Evolutionary conservation across 2,113 vertebrate species (phyloP), one percentile per base, ranked within the genome.

Genomic region (Menura novaehollandiae): DNA sequence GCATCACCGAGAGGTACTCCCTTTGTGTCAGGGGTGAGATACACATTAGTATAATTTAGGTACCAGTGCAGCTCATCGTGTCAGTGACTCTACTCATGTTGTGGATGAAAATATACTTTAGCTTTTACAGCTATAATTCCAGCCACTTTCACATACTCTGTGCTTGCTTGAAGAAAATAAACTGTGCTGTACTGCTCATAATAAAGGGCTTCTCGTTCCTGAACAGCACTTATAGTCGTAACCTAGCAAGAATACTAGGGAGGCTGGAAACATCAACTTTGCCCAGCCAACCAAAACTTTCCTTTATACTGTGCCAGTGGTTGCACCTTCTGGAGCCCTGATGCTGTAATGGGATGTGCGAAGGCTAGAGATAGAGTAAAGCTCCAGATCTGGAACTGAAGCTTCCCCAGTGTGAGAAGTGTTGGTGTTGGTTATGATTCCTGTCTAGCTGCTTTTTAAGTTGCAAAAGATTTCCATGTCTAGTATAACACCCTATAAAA

Each of bases 401-500:
- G 60, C 51, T 77, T 81, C 41, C 47, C 52, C 56, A 56, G 22
- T 73, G 49, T 94, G 52, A 83, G 71, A 53, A 88, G 78, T 85
- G 80, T 87, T 87, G 91, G 37, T 92, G n/a, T 89, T 93, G 91
- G 81, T 93, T 90, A 39, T 78, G 59, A 39, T 94, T 89, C 82
- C 72, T 63, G 83, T 90, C 88, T 93, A 90, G 72, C 85, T 90
- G 90, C 35, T 92, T 96, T 92, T 88, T 60, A 74, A 82, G 63
- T 84, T 86, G 79, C 75, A 77, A 47, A 91, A 96, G 74, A 78
- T 84, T 96, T 90, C 79, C 56, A 78, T 72, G 84, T 91, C 79
- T 94, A 41, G n/a, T 86, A 56, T 88, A 95, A 93, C 68, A 93
- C 44, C 44, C 83, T 72, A 79, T 94, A 81, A 96, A 90, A 68